A percentile compares a stretch with the other conserved stretches of the same genome.
phyloP scores from a whole-genome alignment of 2,888 invertebrate genomes.

The Euzophera pinguis region DNA sequence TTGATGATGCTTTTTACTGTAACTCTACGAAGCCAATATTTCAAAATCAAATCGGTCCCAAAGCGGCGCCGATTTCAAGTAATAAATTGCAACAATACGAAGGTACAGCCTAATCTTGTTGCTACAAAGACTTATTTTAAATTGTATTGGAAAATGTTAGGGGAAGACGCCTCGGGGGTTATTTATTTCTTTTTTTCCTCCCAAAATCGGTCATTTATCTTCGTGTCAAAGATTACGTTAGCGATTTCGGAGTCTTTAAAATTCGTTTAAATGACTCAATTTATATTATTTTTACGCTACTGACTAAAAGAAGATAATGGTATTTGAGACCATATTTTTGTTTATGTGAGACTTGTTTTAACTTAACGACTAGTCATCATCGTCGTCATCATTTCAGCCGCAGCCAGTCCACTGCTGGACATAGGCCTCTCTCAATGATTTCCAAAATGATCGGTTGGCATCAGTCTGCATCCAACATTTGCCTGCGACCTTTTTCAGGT shows the following conservation, averaged over 20 bases:
- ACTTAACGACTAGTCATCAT: too few species aligned
- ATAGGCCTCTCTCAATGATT: too few species aligned
- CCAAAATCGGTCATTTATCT: not conserved
- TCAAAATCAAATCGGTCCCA: conserved; percentile 54
- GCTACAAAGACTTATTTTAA: conserved; percentile 5
- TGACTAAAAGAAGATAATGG: too few species aligned
- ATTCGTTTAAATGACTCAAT: not conserved
- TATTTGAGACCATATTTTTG: too few species aligned
- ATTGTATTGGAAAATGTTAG: conserved; percentile 8
- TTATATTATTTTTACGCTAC: too few species aligned
- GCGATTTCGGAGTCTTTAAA: not conserved
- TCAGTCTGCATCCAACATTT: too few species aligned
- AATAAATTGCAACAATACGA: conserved; percentile 36
- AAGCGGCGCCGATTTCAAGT: conserved; percentile 45
- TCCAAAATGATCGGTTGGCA: too few species aligned
- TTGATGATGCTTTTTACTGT: conserved; percentile 16
- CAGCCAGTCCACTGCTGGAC: too few species aligned
- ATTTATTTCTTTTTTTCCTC: not conserved
- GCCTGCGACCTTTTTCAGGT: too few species aligned
- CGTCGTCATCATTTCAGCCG: too few species aligned
- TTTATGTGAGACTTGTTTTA: too few species aligned
- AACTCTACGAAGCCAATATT: conserved; percentile 40
- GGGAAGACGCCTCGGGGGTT: not conserved
- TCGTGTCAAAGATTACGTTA: not conserved
- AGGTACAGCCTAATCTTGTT: conserved; percentile 7